Conservation (phyloP, 92 coral and sea anemone genomes). For the Phenganax subtilis region DNA sequence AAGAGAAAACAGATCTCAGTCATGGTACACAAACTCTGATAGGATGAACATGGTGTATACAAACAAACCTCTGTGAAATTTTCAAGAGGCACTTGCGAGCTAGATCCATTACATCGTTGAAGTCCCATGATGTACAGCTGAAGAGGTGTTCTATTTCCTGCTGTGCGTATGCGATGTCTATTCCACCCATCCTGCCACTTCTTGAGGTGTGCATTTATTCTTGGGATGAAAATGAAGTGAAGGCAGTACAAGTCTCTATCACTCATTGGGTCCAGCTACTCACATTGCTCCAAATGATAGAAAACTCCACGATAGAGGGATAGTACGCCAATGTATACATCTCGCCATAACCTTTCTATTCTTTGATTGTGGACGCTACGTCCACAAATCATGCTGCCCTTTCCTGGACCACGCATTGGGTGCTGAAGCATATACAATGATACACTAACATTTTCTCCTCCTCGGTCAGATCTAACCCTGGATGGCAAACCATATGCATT, state of each 20-base stretch:
- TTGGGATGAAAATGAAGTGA: background rate
- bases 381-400: constrained; percentile 32
- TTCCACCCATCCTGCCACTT: background rate
- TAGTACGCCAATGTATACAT: background rate
- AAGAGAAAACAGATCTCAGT: too few relatives aligned
- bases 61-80: too few relatives aligned
- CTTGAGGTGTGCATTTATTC: constrained; percentile 1
- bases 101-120: too few relatives aligned
- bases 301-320: background rate
- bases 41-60: too few relatives aligned
- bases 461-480: constrained; percentile 18
- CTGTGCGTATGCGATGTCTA: background rate
- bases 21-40: too few relatives aligned
- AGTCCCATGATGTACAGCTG: background rate
- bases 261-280: background rate
- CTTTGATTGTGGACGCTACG: too few relatives aligned
- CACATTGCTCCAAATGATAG: constrained; percentile 1
- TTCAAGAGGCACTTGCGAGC: too few relatives aligned
- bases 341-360: background rate
- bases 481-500: constrained; percentile 14
- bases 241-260: background rate
- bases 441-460: constrained; percentile 31
- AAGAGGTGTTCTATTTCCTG: background rate
- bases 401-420: constrained; percentile 42
- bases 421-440: background rate